These are phyloP conservation scores for Patella depressa DNA, from an alignment of 2,888 invertebrate genomes.

Conservation along the genomic window DNA sequence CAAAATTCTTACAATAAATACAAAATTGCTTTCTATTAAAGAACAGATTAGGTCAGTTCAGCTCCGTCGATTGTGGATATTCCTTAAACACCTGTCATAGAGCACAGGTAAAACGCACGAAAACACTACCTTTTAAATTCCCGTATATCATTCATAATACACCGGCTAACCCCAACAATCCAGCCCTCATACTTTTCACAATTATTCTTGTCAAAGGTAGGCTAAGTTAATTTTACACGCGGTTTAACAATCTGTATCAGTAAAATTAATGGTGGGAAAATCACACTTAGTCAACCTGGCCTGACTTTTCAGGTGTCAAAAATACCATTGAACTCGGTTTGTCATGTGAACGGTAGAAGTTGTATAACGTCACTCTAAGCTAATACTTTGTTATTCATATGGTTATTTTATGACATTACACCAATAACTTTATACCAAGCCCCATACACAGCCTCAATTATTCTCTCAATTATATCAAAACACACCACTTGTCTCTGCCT, in stretches of 20 bases:
- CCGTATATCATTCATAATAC: no score
- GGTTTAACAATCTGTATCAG: neutral
- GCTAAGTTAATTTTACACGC: constrained; percentile 9
- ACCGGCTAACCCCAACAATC: neutral
- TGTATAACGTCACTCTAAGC: neutral
- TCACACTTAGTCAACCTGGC: constrained; percentile 1
- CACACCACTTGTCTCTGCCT: no score
- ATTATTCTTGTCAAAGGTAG: neutral
- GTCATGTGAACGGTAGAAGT: neutral
- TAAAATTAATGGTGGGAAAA: neutral
- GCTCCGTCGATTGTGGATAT: no score
- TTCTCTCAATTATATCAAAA: no score
- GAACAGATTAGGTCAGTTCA: neutral
- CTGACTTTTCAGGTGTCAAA: constrained; percentile 13
- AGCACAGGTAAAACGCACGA: no score
- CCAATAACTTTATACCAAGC: no score
- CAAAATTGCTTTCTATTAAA: neutral
- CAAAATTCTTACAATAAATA: neutral
- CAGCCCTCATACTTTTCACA: constrained; percentile 10
- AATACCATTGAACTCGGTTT: neutral
- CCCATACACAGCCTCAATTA: no score
- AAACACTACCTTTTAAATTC: no score
- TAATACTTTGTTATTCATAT: neutral
- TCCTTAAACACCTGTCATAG: constrained; percentile 3
- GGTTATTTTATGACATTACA: neutral